Conservation (phyloP, 2,888 invertebrate genomes). For the Napeogenes inachia region DNA sequence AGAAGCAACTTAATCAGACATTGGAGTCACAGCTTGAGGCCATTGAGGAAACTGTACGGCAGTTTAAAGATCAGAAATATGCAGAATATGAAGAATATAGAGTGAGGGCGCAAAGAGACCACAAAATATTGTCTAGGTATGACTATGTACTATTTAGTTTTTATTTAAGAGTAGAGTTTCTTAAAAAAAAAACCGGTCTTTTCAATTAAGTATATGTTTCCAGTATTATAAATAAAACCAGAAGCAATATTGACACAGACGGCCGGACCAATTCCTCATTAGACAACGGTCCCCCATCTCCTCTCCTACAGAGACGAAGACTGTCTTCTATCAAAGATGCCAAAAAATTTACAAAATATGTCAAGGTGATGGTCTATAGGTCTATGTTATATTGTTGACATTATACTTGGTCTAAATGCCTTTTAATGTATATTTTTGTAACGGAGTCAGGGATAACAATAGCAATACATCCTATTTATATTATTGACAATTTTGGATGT, state of each 20-base stretch:
- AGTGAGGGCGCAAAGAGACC: constrained; percentile 84
- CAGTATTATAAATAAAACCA: constrained; percentile 67
- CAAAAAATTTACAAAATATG: constrained; percentile 60
- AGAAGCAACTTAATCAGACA: constrained; percentile 82
- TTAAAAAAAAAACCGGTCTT: not conserved
- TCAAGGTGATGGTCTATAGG: constrained; percentile 45
- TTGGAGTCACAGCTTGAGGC: constrained; percentile 82
- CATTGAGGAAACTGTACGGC: constrained; percentile 85
- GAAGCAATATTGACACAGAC: constrained; percentile 46
- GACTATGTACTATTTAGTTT: too few species aligned
- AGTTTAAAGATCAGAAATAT: constrained; percentile 86
- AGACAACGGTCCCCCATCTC: constrained; percentile 64
- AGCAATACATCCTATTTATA: too few species aligned
- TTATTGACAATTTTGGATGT: constrained; percentile 6
- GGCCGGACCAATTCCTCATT: constrained; percentile 47
- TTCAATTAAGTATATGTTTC: constrained; percentile 33
- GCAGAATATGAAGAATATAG: constrained; percentile 84
- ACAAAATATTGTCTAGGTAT: constrained; percentile 80
- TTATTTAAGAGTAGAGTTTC: too few species aligned
- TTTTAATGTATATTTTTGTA: not conserved
- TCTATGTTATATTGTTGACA: too few species aligned
- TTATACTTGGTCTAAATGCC: constrained; percentile 1
- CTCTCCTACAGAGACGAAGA: constrained; percentile 68
- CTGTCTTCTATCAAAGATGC: constrained; percentile 72
- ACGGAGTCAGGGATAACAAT: not conserved